These are phyloP conservation scores for Sarotherodon lohbergeri DNA, from an alignment of 2,113 vertebrate genomes.

Conservation along the genomic window DNA sequence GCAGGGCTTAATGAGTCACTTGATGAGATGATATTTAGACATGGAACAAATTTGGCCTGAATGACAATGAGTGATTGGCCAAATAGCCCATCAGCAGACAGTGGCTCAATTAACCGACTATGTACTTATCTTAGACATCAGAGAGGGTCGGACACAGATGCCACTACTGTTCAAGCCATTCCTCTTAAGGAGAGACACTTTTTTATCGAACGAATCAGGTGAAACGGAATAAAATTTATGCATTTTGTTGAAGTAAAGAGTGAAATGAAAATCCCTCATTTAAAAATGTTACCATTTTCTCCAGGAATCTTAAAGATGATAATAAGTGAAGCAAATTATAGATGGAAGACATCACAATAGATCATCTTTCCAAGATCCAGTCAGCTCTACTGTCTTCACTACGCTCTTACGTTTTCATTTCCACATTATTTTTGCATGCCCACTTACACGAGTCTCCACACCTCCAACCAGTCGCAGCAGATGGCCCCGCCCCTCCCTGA, in stretches of 20 bases:
- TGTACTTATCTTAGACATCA: neutral
- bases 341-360: neutral
- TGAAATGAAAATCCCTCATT: neutral
- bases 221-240: neutral
- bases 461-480: neutral
- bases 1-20: neutral
- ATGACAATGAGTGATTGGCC: accelerated
- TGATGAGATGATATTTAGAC: neutral
- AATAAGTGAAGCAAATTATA: neutral
- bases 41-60: neutral
- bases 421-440: neutral
- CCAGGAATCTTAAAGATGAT: neutral
- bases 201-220: neutral
- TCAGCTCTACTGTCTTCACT: neutral
- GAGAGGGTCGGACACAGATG: neutral
- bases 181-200: neutral
- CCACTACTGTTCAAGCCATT: neutral
- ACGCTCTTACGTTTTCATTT: neutral
- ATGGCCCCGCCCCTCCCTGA: accelerated
- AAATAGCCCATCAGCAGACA: neutral
- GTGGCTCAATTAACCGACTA: neutral
- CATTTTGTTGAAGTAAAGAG: neutral
- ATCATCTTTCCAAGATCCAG: neutral
- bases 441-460: neutral
- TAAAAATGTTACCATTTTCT: neutral